Percentiles rank a stretch among this genome's conserved stretches.
Evolutionary conservation across 2,797 vertebrate species (phyloP).

Genomic region (Crenuchus spilurus): DNA sequence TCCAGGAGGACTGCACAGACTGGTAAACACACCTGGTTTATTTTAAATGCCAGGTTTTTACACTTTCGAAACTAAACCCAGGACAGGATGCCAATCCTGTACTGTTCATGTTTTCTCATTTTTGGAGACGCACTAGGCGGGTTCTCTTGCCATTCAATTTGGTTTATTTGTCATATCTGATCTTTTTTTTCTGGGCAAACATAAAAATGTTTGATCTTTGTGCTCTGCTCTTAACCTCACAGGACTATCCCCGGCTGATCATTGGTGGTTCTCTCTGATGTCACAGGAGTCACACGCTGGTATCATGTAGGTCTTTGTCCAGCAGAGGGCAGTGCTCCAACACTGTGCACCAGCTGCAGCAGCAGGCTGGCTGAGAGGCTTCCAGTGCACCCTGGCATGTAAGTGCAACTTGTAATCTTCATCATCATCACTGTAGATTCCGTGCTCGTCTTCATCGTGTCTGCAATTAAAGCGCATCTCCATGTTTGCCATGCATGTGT

Average conservation of each 20-base stretch:
- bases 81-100: too few species aligned
- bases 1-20: too few species aligned
- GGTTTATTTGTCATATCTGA: too few species aligned
- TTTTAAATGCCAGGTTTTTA: too few species aligned
- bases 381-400: constrained; percentile 32
- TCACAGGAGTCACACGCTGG: neutral
- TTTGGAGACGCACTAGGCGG: too few species aligned
- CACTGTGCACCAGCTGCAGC: constrained; percentile 19
- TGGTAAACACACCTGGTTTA: too few species aligned
- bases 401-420: constrained; percentile 46
- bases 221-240: neutral
- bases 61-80: too few species aligned
- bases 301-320: constrained; percentile 17
- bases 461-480: neutral
- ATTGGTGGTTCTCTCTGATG: constrained; percentile 24
- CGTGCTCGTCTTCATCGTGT: constrained; percentile 23
- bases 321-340: constrained; percentile 44
- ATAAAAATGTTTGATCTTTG: too few species aligned
- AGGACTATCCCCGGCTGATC: neutral
- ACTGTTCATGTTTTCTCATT: too few species aligned
- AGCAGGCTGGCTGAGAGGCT: constrained; percentile 20
- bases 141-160: too few species aligned
- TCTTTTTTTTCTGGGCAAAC: too few species aligned
- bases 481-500: constrained; percentile 23
- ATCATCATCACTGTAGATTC: constrained; percentile 27